Percentiles rank a stretch among this genome's conserved stretches.
Conservation (phyloP, 2,888 invertebrate species). For the Aphodius sticticus region DNA sequence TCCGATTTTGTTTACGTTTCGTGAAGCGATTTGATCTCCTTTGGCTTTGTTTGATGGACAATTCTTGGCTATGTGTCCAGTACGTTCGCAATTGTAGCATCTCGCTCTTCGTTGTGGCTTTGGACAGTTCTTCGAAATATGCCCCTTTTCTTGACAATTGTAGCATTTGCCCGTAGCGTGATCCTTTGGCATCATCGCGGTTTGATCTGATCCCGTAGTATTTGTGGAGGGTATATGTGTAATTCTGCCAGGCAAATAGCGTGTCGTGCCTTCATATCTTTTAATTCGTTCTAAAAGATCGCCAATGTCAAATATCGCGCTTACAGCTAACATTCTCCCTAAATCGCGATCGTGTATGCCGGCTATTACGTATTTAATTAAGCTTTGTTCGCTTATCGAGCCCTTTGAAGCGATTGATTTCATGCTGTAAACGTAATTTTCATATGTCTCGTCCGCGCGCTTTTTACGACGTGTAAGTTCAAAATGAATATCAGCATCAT, state of each 20-base stretch:
- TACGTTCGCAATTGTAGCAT: constrained; percentile 15
- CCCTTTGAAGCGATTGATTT: constrained; percentile 9
- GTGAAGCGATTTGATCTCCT: neutral
- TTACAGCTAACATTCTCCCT: neutral
- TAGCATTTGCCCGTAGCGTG: constrained; percentile 6
- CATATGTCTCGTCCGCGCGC: constrained; percentile 13
- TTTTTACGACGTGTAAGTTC: constrained; percentile 10
- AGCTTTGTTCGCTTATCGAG: constrained; percentile 10
- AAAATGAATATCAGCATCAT: constrained; percentile 22
- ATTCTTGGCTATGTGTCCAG: constrained; percentile 11
- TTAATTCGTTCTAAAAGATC: constrained; percentile 15
- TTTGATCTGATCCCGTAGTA: neutral
- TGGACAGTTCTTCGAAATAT: constrained; percentile 11
- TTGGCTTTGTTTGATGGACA: neutral
- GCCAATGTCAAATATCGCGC: constrained; percentile 9
- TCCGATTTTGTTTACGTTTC: constrained; percentile 14
- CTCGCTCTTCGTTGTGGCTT: constrained; percentile 9
- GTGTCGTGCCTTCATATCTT: neutral
- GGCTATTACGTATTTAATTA: constrained; percentile 13
- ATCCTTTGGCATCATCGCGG: neutral
- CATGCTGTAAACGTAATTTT: constrained; percentile 10
- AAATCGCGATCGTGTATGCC: constrained; percentile 14
- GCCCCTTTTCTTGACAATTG: constrained; percentile 10
- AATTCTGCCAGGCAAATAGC: neutral
- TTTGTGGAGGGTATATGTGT: neutral